Percentiles rank a stretch among this genome's conserved stretches.
Evolutionary conservation across 2,888 invertebrate species (phyloP).

Genomic region (Caenorhabditis panamensis): DNA sequence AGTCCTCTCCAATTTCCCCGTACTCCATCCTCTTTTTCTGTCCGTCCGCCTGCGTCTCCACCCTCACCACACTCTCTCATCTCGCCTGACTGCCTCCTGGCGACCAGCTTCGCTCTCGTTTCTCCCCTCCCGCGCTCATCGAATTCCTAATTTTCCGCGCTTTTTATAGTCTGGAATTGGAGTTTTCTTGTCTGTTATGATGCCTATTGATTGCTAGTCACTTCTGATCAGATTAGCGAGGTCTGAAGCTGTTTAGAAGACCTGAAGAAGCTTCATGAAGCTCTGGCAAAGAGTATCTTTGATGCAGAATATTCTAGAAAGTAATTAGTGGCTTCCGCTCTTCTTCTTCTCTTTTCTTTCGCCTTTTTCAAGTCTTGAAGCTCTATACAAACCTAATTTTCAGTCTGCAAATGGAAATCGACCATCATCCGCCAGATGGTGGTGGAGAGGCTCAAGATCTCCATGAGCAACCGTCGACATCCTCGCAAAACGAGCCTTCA

Average conservation of each 20-base stretch:
- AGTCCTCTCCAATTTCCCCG: constrained; percentile 18
- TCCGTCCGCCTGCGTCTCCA: constrained; percentile 34
- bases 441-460: background rate
- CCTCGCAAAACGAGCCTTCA: background rate
- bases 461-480: constrained; percentile 34
- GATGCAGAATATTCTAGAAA: constrained; percentile 5
- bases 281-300: too few species aligned
- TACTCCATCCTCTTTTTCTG: constrained; percentile 15
- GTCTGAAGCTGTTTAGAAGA: too few species aligned
- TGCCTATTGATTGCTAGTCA: background rate
- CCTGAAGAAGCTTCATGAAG: background rate
- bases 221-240: too few species aligned
- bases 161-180: background rate
- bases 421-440: constrained; percentile 34
- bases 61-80: background rate
- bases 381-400: background rate
- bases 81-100: constrained; percentile 5
- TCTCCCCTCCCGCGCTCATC: too few species aligned
- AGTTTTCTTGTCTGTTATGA: background rate
- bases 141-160: constrained; percentile 18
- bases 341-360: background rate
- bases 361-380: too few species aligned
- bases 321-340: background rate
- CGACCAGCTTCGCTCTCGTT: constrained; percentile 7
- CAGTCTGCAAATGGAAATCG: constrained; percentile 27